Base-by-base conservation (phyloP, 2,113 vertebrate species). In the Rutilus rutilus region DNA sequence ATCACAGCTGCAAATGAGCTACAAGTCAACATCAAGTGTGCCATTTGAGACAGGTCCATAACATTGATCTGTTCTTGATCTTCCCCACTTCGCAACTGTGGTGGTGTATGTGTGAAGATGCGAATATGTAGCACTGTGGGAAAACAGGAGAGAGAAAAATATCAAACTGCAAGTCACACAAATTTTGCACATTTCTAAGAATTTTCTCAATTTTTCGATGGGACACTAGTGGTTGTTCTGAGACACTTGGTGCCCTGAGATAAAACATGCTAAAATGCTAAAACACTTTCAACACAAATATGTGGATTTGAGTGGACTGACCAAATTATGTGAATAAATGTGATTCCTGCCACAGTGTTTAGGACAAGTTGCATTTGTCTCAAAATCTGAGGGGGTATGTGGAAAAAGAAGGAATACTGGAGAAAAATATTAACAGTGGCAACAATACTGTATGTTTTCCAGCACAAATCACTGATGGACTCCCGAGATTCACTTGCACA, bases 401-500 rank as follows among this genome's bases (percentile, higher is more conserved):
- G 15, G 62, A 52, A 54, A 25, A 17, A 52, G 50, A 60, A 47
- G 3, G 10, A 39, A 62, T 45, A 80, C 23, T 19, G 33, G 9
- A 11, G 6, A 42, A 23, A 23, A 79, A 78, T 90, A 82, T 90
- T 90, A 91, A 92, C 90, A 86, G 86, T 76, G 15, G 76, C 45
- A 33, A 78, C 74, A 88, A 54, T 84, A 57, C 52, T 57, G 52
- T 54, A 85, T 69, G 10, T 77, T 79, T 85, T 39, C 73, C 86
- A 78, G 89, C 75, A 74, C 78, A 47, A 87, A 54, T 19, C 8
- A 82, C 80, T 14, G 30, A 9, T 11, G 39, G 87, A 19, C 86
- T 89, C 90, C 89, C 89, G 87, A 84, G 90, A 90, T 91, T 91
- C 91, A 89, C 90, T 74, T n/a, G 47, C 47, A 65, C 87, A 90